Base-by-base conservation (phyloP, 64 coral and sea anemone species). In the Cladopsammia gracilis region DNA sequence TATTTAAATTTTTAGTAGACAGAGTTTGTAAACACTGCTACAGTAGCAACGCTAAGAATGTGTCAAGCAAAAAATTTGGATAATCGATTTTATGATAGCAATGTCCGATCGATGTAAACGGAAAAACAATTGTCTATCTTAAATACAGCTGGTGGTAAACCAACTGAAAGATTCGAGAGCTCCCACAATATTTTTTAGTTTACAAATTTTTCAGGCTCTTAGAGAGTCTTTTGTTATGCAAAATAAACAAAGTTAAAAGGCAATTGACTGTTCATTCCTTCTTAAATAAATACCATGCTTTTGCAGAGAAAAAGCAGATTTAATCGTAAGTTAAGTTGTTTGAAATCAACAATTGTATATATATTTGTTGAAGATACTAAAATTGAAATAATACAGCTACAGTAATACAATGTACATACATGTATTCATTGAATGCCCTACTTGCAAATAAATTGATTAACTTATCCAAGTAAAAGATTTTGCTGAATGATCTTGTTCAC, bases 171-270 rank as follows among this genome's bases (percentile, higher is more conserved):
- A 5, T 75, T 24, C 50, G 48, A 25, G 2, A 52, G 7, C 3
- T 75, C n/a, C 25, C 53, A 25, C n/a, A 23, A 77, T n/a, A 61
- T 12, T 50, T 61, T 60, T 80, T 15, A 44, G 18, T 62, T 82
- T 47, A 64, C 25, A 49, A 62, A 65, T 64, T 83, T 83, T 64
- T 5, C 42, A 64, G 58, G 58, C 3, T 83, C 57, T 82, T 60
- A 12, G 7, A 48, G 51, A 79, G 11, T 64, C 58, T 83, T 83
- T 83, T 83, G 79, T 83, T 44, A 83, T 48, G 43, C 18, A 83
- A 83, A 83, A 16, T 83, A 83, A 83, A 83, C 79, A 65, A 49
- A 61, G 15, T 83, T 20, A 5, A 43, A 20, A n/a, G 10, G 18
- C 19, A 48, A 47, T 64, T 43, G 42, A 48, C 51, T 58, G 76